Percentiles rank a stretch among this genome's conserved stretches.
These are phyloP conservation scores for Pygoscelis antarcticus DNA, from an alignment of 2,113 vertebrate genomes.

Conservation along the genomic window DNA sequence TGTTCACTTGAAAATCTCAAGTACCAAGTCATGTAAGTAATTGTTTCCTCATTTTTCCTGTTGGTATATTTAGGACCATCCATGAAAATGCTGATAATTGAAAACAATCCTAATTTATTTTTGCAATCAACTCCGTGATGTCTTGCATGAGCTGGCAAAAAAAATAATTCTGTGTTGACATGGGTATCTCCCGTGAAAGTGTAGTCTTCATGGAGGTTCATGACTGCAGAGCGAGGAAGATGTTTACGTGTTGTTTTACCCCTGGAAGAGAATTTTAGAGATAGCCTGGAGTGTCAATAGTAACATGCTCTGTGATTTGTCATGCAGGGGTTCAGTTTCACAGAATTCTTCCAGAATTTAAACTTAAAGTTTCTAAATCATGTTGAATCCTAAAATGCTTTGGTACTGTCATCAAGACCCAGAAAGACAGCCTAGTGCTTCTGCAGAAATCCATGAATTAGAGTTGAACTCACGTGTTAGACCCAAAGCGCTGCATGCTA, in stretches of 20 bases:
- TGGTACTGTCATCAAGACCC: fast-evolving
- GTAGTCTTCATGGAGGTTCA: not conserved
- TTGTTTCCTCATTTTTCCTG: not conserved
- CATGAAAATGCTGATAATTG: not conserved
- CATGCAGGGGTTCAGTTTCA: not conserved
- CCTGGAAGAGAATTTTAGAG: not conserved
- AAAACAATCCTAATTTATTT: not conserved
- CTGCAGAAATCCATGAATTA: not conserved
- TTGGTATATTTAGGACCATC: not conserved
- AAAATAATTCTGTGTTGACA: not conserved
- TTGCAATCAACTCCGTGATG: not conserved
- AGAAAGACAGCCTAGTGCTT: not conserved
- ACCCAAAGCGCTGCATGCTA: not conserved
- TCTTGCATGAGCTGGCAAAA: not conserved
- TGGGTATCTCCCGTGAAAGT: not conserved
- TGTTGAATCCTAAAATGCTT: not conserved
- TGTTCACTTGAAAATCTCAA: not conserved
- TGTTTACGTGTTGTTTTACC: not conserved
- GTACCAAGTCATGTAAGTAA: not conserved
- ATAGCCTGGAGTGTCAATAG: not conserved
- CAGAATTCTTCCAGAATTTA: not conserved
- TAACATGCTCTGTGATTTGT: not conserved
- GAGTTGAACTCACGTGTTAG: not conserved
- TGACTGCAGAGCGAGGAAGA: not conserved
- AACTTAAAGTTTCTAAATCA: not conserved